A percentile compares a stretch with the other conserved stretches of the same genome.
Conservation (phyloP, 1,140 invertebrate genomes). For the Drosophila sproati region DNA sequence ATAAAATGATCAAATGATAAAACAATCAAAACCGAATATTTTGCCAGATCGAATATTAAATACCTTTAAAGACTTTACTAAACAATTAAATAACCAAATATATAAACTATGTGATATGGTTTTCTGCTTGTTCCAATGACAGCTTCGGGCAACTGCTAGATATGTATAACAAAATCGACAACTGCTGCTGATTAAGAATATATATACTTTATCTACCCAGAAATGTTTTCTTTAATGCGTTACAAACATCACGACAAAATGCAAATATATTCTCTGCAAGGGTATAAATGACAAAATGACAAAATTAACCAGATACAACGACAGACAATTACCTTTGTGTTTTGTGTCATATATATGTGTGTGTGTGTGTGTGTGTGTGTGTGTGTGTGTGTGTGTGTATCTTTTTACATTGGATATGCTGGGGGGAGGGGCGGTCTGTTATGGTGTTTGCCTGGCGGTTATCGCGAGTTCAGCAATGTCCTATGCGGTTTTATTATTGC, state of each 20-base stretch:
- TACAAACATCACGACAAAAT: no score
- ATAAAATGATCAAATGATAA: slow-evolving; percentile 57
- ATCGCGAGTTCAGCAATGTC: slow-evolving; percentile 42
- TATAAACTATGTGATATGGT: no score
- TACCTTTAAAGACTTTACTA: no score
- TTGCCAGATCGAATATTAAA: no score
- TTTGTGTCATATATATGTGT: not conserved
- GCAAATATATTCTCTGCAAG: no score
- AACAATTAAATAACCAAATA: no score
- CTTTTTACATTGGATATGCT: slow-evolving; percentile 36
- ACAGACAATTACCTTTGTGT: slow-evolving; percentile 76
- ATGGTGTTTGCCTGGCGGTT: slow-evolving; percentile 36
- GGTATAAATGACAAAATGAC: slow-evolving; percentile 32
- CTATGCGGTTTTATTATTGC: slow-evolving; percentile 70
- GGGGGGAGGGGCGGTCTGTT: not conserved
- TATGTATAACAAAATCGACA: no score
- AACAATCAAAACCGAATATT: not conserved
- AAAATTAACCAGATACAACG: slow-evolving; percentile 29
- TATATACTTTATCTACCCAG: no score
- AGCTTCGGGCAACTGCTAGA: no score
- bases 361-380: slow-evolving; percentile 11
- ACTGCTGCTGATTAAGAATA: no score
- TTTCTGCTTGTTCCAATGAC: no score
- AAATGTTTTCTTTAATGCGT: no score
- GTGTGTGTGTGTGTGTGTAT: slow-evolving; percentile 35